These are phyloP conservation scores for Oostethus manadensis DNA, from an alignment of 2,113 vertebrate genomes.

Conservation along the genomic window DNA sequence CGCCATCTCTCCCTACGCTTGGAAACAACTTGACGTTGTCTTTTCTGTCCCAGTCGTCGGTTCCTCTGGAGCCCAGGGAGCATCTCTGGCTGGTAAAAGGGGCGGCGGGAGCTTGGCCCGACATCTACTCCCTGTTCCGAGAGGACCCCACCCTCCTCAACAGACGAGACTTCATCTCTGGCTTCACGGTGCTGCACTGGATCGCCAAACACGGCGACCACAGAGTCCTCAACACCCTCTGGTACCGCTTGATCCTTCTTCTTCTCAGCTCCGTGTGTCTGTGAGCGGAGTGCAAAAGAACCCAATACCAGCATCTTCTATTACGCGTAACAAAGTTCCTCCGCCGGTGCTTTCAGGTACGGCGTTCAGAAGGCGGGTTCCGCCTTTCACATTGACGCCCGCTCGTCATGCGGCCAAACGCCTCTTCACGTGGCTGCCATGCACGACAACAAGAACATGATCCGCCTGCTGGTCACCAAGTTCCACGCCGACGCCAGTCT, in stretches of 20 bases:
- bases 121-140: constrained; percentile 76
- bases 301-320: background rate
- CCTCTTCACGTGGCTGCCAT: constrained; percentile 89
- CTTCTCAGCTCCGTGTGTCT: background rate
- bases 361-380: constrained; percentile 69
- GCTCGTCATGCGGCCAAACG: constrained; percentile 82
- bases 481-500: constrained; percentile 74
- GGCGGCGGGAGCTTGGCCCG: constrained; percentile 78
- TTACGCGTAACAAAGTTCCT: background rate
- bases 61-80: constrained; percentile 80
- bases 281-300: background rate
- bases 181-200: constrained; percentile 92
- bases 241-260: constrained; percentile 21
- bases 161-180: constrained; percentile 85
- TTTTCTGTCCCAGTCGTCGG: constrained; percentile 32
- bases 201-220: constrained; percentile 87
- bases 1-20: too few relatives aligned
- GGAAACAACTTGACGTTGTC: background rate
- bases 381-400: constrained; percentile 74
- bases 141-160: constrained; percentile 79
- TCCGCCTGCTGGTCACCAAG: constrained; percentile 82
- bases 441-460: constrained; percentile 77
- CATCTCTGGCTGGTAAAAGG: constrained; percentile 86
- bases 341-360: constrained; percentile 35
- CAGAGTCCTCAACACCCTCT: constrained; percentile 79